These are phyloP conservation scores for Zeugodacus cucurbitae DNA, from an alignment of 1,140 invertebrate species.

Conservation along the genomic window DNA sequence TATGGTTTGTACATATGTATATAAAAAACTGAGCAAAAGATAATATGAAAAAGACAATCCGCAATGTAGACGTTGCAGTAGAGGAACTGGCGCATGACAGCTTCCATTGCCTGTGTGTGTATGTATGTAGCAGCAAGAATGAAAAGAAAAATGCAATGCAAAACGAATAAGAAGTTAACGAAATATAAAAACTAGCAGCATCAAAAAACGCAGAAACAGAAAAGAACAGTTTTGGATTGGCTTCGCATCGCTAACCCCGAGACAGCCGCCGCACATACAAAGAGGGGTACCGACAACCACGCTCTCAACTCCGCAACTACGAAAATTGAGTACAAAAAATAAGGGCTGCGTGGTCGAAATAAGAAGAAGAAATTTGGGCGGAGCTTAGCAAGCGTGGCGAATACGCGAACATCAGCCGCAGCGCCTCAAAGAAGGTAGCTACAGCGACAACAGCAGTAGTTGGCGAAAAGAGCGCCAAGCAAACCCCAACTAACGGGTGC, in stretches of 20 bases:
- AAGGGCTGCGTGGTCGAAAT: background rate
- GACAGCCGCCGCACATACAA: background rate
- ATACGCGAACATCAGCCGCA: background rate
- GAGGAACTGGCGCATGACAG: background rate
- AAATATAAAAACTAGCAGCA: background rate
- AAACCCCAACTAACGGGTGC: background rate
- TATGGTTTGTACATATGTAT: no score
- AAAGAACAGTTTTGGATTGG: background rate
- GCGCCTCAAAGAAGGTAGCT: background rate
- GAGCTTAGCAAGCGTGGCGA: background rate
- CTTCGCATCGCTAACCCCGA: background rate
- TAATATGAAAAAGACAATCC: background rate
- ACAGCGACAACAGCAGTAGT: background rate
- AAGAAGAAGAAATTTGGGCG: constrained; percentile 5
- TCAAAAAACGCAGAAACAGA: background rate
- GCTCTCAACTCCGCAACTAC: background rate
- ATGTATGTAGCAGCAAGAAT: background rate
- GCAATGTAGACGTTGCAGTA: background rate
- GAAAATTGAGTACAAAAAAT: background rate
- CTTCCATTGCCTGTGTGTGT: background rate
- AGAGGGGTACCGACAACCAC: background rate
- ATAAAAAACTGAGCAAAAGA: background rate
- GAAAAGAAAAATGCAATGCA: background rate
- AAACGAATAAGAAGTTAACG: background rate
- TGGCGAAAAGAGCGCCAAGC: background rate